Conservation (phyloP, 1,140 invertebrate genomes). For the Oreohelix idahoensis region DNA sequence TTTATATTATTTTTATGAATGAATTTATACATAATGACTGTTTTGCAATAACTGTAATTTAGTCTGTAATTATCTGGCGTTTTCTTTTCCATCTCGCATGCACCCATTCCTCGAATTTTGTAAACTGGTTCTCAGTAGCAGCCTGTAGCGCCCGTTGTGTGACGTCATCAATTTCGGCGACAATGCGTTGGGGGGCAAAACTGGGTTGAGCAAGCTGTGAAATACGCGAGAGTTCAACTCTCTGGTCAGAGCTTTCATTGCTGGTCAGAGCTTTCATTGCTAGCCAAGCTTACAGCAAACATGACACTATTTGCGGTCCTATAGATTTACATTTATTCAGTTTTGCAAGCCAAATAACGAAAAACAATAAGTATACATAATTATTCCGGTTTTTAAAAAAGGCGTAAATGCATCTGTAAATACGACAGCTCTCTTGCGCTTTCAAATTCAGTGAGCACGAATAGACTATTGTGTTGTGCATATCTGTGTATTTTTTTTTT, state of each 20-base stretch:
- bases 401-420: too few relatives aligned
- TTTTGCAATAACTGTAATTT: too few relatives aligned
- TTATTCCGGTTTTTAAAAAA: too few relatives aligned
- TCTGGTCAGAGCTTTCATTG: not conserved
- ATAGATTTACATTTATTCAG: not conserved
- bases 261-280: not conserved
- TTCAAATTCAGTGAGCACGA: too few relatives aligned
- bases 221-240: not conserved
- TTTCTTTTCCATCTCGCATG: not conserved
- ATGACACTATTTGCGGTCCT: not conserved
- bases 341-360: not conserved
- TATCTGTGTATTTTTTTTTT: too few relatives aligned
- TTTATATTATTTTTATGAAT: not conserved
- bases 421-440: too few relatives aligned
- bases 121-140: not conserved
- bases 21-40: not conserved
- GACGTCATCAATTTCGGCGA: slow-evolving; percentile 21
- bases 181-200: slow-evolving; percentile 8
- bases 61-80: not conserved
- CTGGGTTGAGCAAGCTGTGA: not conserved
- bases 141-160: too few relatives aligned
- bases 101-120: not conserved
- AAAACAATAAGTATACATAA: not conserved
- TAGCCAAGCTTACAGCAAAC: too few relatives aligned
- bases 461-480: too few relatives aligned